These are phyloP conservation scores for Strigamia maritima DNA, from an alignment of 2,888 invertebrate species.

Conservation along the genomic window DNA sequence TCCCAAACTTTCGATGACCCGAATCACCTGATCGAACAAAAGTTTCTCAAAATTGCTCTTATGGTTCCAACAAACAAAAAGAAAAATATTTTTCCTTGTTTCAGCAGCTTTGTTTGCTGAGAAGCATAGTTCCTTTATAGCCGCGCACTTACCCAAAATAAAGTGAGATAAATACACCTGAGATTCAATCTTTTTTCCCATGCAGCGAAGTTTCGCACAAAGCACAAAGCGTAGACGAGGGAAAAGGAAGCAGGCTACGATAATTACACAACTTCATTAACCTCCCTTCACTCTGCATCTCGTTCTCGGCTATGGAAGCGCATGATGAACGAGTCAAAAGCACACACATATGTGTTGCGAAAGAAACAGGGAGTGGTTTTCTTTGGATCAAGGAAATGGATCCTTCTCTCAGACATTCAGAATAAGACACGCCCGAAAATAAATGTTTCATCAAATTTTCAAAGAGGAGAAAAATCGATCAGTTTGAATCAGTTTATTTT, in stretches of 20 bases:
- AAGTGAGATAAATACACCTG: conserved; percentile 11
- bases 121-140: neutral
- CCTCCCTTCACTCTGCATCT: neutral
- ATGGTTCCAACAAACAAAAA: too few relatives aligned
- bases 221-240: neutral
- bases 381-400: neutral
- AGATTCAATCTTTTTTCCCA: neutral
- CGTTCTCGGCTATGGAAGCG: neutral
- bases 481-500: too few relatives aligned
- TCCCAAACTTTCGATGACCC: too few relatives aligned
- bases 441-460: too few relatives aligned
- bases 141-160: neutral
- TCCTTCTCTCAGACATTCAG: neutral
- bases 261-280: conserved; percentile 11
- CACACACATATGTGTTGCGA: too few relatives aligned
- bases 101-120: neutral
- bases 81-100: neutral
- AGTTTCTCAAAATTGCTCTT: too few relatives aligned
- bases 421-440: too few relatives aligned
- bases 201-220: neutral
- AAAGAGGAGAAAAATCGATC: too few relatives aligned
- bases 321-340: neutral
- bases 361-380: neutral
- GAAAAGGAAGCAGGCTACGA: neutral
- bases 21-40: too few relatives aligned